phyloP scores from a whole-genome alignment of 2,113 vertebrate genomes.

The Petaurus breviceps region DNA sequence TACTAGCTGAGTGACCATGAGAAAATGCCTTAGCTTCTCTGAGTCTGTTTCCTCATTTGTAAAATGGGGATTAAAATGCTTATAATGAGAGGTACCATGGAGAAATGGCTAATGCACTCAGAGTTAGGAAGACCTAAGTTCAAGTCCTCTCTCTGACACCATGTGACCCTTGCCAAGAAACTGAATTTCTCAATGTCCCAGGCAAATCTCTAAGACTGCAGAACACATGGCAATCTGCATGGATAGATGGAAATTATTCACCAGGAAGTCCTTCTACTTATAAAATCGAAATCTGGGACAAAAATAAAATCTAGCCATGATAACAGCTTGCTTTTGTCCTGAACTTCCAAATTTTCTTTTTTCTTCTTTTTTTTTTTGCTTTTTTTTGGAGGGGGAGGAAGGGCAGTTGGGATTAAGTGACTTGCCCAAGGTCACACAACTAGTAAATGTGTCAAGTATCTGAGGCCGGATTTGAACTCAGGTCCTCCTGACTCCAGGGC shows the following conservation, averaged over 20 bases:
- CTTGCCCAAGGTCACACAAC: no score
- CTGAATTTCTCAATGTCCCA: neutral
- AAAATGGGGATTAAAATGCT: neutral
- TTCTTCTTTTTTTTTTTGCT: no score
- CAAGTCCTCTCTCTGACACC: neutral
- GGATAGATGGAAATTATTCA: neutral
- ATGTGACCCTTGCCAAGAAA: neutral
- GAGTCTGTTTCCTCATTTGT: neutral
- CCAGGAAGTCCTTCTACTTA: neutral
- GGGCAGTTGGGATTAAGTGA: no score
- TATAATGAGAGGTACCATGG: neutral
- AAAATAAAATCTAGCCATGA: neutral
- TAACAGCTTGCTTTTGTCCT: neutral
- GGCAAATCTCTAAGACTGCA: neutral
- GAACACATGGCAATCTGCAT: neutral
- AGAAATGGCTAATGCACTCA: neutral
- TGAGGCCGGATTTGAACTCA: no score
- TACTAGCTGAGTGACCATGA: neutral
- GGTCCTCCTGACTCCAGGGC: no score
- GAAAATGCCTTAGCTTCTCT: neutral
- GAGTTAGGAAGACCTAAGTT: neutral
- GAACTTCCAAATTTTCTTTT: no score
- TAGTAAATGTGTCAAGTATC: no score
- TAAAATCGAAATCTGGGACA: neutral
- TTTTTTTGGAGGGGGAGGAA: no score